Conservation (phyloP, 2,113 vertebrate species). For the Phalacrocorax aristotelis region DNA sequence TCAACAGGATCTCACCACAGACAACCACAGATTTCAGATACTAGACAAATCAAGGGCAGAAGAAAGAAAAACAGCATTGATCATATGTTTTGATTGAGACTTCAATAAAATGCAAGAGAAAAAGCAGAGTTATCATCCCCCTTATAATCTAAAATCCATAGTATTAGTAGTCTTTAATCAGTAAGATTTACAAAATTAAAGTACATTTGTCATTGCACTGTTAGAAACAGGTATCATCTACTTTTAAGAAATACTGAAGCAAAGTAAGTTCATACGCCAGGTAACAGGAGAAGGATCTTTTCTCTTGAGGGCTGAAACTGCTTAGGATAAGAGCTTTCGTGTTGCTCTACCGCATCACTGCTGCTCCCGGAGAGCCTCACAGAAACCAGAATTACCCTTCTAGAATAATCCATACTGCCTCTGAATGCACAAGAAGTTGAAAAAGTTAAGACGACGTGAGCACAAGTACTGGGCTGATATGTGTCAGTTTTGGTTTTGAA, state of each 20-base stretch:
- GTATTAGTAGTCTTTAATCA: neutral
- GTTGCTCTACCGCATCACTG: neutral
- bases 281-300: neutral
- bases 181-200: neutral
- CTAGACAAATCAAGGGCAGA: conserved; percentile 73
- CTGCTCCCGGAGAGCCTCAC: neutral
- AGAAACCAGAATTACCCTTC: neutral
- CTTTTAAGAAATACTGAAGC: neutral
- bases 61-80: conserved; percentile 73
- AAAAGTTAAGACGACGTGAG: neutral
- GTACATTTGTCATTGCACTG: neutral
- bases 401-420: neutral
- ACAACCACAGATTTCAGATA: conserved; percentile 77
- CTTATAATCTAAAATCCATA: neutral
- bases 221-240: neutral
- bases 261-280: neutral
- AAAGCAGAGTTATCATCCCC: neutral
- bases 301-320: neutral
- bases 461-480: neutral
- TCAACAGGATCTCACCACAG: conserved; percentile 74
- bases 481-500: neutral
- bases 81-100: conserved; percentile 39
- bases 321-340: conserved; percentile 41
- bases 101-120: conserved; percentile 28
- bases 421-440: neutral